Evolutionary conservation across 1,140 invertebrate species (phyloP).

Genomic region (Anastrepha ludens): DNA sequence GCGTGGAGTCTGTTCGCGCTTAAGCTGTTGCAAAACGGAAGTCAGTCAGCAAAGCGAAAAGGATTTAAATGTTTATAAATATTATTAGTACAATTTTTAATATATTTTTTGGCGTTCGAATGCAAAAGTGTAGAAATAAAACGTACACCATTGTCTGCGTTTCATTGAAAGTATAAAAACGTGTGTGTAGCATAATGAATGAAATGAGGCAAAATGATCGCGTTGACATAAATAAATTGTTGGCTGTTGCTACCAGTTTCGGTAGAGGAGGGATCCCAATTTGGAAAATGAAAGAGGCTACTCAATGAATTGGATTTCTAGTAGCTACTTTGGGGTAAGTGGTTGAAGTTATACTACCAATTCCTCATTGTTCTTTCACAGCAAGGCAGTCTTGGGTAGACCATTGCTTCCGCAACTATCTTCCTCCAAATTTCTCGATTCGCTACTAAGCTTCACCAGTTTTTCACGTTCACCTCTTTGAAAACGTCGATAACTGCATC

Average conservation of each 20-base stretch:
- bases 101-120: background rate
- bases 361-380: too few species aligned
- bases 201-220: constrained; percentile 58
- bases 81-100: background rate
- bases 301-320: too few species aligned
- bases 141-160: background rate
- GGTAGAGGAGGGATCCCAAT: too few species aligned
- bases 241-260: constrained; percentile 55
- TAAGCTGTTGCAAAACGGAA: constrained; percentile 16
- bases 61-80: constrained; percentile 28
- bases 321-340: too few species aligned
- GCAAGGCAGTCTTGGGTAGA: too few species aligned
- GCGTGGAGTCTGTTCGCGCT: background rate
- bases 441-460: too few species aligned
- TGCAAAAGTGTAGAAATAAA: constrained; percentile 1
- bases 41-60: background rate
- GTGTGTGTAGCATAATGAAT: constrained; percentile 63
- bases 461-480: too few species aligned
- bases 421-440: too few species aligned
- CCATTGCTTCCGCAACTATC: too few species aligned
- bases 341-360: too few species aligned
- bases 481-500: too few species aligned
- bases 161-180: constrained; percentile 66
- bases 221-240: constrained; percentile 70
- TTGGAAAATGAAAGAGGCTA: too few species aligned